Evolutionary conservation across 1,140 invertebrate genomes (phyloP), one percentile per base, ranked within the genome.

Genomic region (Heliconius congener): DNA sequence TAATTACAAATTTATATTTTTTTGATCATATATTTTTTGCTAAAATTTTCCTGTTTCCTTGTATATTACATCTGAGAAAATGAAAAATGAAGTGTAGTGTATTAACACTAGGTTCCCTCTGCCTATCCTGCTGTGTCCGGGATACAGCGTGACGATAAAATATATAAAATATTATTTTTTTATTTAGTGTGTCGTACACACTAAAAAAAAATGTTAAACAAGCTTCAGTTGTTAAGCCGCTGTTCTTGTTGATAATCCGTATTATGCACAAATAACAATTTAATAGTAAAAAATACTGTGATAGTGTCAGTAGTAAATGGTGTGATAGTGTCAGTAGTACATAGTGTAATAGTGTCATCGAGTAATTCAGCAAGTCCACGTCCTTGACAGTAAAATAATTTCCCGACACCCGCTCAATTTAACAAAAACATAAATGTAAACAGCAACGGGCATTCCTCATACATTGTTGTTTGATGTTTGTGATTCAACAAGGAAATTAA

Each of bases 351-450:
- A 42, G 42, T 66, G 60, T 4, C 60, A 3, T 18, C 60, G 23
- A 30, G 13, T n/a, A 66, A 16, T 66, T 66, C 34, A 37, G 34
- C 34, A 37, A 37, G 27, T 30, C 13, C 60, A 66, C 13, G 80
- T 79, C 82, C 80, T 83, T 83, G 77, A 75, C 76, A 46, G 52
- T 77, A 81, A 78, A 46, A 66, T 81, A 81, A 82, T 71, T 30
- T 71, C 16, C 73, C 78, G 76, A 81, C 83, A 83, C 82, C 70
- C 74, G 78, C 74, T 78, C 84, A 83, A 82, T 85, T 83, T 82
- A 79, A 79, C 72, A 80, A 76, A 82, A 39, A 52, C 50, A 19
- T 4, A 19, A 80, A 81, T 76, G 18, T 72, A 55, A 72, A 71
- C 66, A 76, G 74, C 74, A 81, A 74, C 78, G 76, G 72, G 57